phyloP scores from a whole-genome alignment of 1,140 invertebrate genomes.

The Dolichoris vasculosae region DNA sequence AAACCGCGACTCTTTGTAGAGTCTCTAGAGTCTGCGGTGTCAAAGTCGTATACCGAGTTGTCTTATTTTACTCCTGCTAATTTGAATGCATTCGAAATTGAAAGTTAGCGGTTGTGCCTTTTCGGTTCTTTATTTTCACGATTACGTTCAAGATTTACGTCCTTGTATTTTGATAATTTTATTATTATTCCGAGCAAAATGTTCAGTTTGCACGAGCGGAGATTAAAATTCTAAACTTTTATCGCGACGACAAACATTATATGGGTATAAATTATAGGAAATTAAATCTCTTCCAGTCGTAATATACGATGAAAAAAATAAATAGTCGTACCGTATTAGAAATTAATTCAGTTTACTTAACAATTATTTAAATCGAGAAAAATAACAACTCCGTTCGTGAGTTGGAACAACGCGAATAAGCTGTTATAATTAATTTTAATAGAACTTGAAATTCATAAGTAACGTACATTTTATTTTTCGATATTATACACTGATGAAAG shows the following conservation, averaged over 20 bases:
- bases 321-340: no score
- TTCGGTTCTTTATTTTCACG: not conserved
- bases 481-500: not conserved
- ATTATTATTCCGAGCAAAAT: no score
- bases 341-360: no score
- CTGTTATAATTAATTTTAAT: not conserved
- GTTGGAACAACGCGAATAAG: no score
- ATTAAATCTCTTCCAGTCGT: no score
- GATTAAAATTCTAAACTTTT: not conserved
- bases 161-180: not conserved
- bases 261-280: not conserved
- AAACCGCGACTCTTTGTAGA: not conserved
- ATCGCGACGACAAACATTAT: not conserved
- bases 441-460: not conserved
- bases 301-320: no score
- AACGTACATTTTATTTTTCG: not conserved
- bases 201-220: no score
- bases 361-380: no score
- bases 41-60: no score
- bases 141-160: not conserved
- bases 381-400: no score
- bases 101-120: not conserved
- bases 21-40: no score
- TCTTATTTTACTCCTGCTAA: not conserved
- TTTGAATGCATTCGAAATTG: not conserved